These are phyloP conservation scores for Sarcophilus harrisii DNA, from an alignment of 2,797 vertebrate species.

Conservation along the genomic window DNA sequence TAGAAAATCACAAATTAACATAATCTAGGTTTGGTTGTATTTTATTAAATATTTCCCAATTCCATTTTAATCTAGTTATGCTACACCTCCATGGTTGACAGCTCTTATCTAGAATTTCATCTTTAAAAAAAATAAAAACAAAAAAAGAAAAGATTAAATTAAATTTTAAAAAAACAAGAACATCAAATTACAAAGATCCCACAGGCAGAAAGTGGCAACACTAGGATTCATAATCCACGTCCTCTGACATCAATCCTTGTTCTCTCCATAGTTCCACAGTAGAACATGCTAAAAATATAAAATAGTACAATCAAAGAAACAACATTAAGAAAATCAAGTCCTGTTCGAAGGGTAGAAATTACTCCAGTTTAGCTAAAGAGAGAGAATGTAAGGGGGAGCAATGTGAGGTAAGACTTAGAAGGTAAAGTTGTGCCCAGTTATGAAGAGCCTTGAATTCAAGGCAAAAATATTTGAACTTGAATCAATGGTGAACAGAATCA, in stretches of 20 bases:
- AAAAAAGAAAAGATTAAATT: neutral
- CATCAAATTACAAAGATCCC: neutral
- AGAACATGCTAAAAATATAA: neutral
- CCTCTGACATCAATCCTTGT: neutral
- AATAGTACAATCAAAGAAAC: neutral
- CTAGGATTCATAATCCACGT: neutral
- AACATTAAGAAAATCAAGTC: neutral
- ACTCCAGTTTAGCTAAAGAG: neutral
- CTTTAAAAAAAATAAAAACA: too few relatives aligned
- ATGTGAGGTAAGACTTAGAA: neutral
- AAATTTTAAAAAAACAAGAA: neutral
- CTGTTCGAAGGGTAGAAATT: neutral
- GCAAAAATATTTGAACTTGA: neutral
- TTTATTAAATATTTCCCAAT: neutral
- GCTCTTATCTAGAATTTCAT: neutral
- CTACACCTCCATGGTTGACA: neutral
- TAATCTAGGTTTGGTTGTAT: neutral
- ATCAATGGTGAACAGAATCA: too few relatives aligned
- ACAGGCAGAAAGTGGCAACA: neutral
- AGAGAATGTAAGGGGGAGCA: neutral
- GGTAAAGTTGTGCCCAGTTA: neutral
- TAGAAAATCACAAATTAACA: neutral
- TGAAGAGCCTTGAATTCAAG: neutral
- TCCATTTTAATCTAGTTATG: neutral
- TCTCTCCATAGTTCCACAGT: neutral